Percentiles rank a stretch among this genome's conserved stretches.
Evolutionary conservation across 1,140 invertebrate species (phyloP).

Genomic region (Agrypnia vestita): DNA sequence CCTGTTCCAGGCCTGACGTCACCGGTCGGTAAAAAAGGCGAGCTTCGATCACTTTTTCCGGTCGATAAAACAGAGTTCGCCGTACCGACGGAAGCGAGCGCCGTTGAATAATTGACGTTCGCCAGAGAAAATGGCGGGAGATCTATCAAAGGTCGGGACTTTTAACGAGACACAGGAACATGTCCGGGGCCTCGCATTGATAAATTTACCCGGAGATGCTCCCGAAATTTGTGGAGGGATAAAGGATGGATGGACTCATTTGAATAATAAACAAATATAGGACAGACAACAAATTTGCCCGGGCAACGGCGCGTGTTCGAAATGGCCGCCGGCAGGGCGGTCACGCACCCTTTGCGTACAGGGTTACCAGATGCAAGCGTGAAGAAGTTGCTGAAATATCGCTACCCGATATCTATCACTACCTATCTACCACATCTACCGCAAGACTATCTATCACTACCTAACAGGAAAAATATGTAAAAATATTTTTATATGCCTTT

Average conservation of each 20-base stretch:
- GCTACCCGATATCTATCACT: no score
- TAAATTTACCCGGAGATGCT: conserved; percentile 16
- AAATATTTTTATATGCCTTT: no score
- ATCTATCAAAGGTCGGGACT: conserved; percentile 29
- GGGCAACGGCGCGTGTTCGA: neutral
- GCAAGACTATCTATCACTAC: no score
- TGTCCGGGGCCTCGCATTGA: neutral
- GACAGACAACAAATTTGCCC: conserved; percentile 4
- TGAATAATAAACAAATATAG: conserved; percentile 22
- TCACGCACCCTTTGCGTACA: neutral
- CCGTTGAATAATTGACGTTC: conserved; percentile 41
- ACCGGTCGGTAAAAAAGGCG: conserved; percentile 32
- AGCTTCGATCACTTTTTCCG: conserved; percentile 42
- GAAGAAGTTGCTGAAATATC: no score
- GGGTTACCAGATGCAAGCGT: no score
- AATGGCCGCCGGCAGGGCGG: neutral
- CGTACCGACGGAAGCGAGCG: conserved; percentile 26
- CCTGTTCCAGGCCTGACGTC: conserved; percentile 6
- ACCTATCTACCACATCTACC: no score
- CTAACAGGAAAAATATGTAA: no score
- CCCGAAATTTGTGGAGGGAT: conserved; percentile 1
- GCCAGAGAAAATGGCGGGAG: conserved; percentile 40
- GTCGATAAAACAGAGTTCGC: conserved; percentile 33
- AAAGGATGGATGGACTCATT: conserved; percentile 17
- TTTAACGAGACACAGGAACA: conserved; percentile 20